Evolutionary conservation across 92 coral and sea anemone species (phyloP).

Genomic region (Paramuricea clavata): DNA sequence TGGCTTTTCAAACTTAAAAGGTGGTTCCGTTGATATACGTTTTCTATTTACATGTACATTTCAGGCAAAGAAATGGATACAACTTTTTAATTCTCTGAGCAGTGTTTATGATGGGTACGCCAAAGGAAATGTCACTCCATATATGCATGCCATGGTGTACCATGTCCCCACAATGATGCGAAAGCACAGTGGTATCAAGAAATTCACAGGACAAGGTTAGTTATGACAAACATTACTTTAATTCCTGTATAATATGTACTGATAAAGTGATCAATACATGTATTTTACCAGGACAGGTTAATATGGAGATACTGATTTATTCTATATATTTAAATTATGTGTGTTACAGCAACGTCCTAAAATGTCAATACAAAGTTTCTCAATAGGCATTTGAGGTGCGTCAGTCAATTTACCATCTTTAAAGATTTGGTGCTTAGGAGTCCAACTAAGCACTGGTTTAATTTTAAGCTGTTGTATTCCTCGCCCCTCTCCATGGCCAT

Average conservation of each 20-base stretch:
- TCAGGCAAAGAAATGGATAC: conserved; percentile 55
- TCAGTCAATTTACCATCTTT: background rate
- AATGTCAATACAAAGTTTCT: conserved; percentile 17
- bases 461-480: background rate
- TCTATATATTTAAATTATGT: no score
- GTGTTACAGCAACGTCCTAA: background rate
- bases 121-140: conserved; percentile 57
- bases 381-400: conserved; percentile 19
- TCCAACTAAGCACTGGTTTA: background rate
- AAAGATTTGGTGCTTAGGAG: background rate
- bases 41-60: background rate
- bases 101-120: conserved; percentile 39
- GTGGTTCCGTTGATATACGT: background rate
- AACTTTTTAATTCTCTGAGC: conserved; percentile 31
- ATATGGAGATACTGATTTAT: no score
- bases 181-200: background rate
- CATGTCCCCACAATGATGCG: background rate
- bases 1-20: background rate
- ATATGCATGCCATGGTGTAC: conserved; percentile 19
- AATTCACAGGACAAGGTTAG: conserved; percentile 1
- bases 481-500: conserved; percentile 11
- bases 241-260: background rate
- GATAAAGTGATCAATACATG: background rate
- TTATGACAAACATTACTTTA: background rate
- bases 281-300: background rate